These are phyloP conservation scores for Jordanella pulchra DNA, from an alignment of 2,797 vertebrate genomes.

Conservation along the genomic window DNA sequence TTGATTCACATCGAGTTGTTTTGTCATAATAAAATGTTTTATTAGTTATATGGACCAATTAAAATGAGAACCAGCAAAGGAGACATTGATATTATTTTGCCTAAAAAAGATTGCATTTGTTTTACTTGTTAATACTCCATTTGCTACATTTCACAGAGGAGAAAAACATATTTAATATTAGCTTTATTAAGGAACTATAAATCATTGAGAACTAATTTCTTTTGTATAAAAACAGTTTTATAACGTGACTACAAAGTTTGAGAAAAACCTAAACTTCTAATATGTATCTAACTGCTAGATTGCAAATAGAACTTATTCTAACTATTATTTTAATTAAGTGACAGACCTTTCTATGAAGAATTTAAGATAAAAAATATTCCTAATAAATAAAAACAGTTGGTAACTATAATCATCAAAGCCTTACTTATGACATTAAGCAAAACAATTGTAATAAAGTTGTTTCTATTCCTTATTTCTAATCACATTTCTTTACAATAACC, in stretches of 20 bases:
- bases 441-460: not conserved
- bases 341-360: not conserved
- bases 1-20: too few species aligned
- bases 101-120: too few species aligned
- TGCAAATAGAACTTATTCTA: not conserved
- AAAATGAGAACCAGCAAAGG: too few species aligned
- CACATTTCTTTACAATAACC: not conserved
- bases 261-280: not conserved
- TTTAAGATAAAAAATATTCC: not conserved
- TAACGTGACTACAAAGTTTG: not conserved
- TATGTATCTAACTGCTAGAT: not conserved
- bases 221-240: not conserved
- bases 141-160: too few species aligned
- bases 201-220: not conserved
- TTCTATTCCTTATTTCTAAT: not conserved
- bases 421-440: not conserved
- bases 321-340: not conserved
- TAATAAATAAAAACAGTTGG: not conserved
- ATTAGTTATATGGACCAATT: too few species aligned
- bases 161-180: too few species aligned
- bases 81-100: too few species aligned
- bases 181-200: not conserved
- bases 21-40: too few species aligned
- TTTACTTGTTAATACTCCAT: too few species aligned
- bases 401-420: not conserved